Evolutionary conservation across 2,797 vertebrate species (phyloP).

Genomic region (Lagocephalus sceleratus): DNA sequence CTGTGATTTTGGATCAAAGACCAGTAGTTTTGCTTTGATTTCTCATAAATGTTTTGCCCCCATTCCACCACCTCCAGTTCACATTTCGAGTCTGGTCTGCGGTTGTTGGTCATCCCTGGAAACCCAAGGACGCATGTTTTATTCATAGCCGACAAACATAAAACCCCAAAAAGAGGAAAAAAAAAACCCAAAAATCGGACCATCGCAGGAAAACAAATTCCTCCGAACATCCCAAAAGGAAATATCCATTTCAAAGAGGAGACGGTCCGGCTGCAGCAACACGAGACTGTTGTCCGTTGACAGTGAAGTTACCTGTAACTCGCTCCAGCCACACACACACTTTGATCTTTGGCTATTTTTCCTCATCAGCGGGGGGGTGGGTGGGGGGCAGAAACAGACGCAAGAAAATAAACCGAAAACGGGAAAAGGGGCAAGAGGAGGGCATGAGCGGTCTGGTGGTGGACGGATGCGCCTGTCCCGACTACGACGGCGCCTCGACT

Average conservation of each 20-base stretch:
- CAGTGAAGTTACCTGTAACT: constrained; percentile 44
- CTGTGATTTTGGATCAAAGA: constrained; percentile 14
- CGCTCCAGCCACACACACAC: constrained; percentile 27
- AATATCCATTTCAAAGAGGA: constrained; percentile 69
- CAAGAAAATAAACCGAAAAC: constrained; percentile 11
- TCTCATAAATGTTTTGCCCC: neutral
- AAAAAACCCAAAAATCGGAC: constrained; percentile 20
- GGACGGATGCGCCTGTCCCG: too few species aligned
- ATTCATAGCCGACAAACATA: constrained; percentile 49
- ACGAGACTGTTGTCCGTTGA: constrained; percentile 46
- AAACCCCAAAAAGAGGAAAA: constrained; percentile 19
- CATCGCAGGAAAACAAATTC: constrained; percentile 27
- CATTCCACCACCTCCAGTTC: too few species aligned
- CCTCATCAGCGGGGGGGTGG: constrained; percentile 30
- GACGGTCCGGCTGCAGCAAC: constrained; percentile 29
- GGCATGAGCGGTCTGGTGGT: too few species aligned
- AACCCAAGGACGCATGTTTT: constrained; percentile 48
- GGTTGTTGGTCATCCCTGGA: constrained; percentile 26
- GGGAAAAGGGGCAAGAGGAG: too few species aligned
- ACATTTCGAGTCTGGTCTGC: constrained; percentile 6
- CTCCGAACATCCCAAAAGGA: constrained; percentile 39
- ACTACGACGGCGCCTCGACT: too few species aligned
- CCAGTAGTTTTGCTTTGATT: constrained; percentile 7
- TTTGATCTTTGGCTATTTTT: constrained; percentile 62
- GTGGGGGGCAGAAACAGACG: constrained; percentile 20